phyloP scores from a whole-genome alignment of 1,140 invertebrate genomes.

The Drosophila miranda region DNA sequence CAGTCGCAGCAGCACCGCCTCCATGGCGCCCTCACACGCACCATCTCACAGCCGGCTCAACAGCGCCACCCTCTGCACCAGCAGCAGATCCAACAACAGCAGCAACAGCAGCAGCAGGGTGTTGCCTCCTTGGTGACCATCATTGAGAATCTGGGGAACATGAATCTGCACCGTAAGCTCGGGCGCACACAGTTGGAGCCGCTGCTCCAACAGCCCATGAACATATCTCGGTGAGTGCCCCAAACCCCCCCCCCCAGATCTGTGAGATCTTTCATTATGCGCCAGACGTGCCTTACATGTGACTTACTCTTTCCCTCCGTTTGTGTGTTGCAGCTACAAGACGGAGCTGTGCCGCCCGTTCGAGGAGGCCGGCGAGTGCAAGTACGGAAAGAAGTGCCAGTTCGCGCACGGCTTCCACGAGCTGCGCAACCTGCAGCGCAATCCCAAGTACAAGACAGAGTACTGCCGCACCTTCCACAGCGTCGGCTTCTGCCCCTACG shows the following conservation, averaged over 20 bases:
- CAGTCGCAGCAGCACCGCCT: constrained; percentile 55
- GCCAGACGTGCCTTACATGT: too few relatives aligned
- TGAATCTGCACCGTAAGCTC: constrained; percentile 88
- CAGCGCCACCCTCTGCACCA: constrained; percentile 35
- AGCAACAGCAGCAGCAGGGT: constrained; percentile 50
- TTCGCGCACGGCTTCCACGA: constrained; percentile 98
- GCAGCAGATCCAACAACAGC: constrained; percentile 38
- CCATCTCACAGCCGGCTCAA: constrained; percentile 74
- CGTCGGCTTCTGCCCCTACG: constrained; percentile 98
- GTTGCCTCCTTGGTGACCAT: constrained; percentile 67
- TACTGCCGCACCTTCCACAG: constrained; percentile 98
- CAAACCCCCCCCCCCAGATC: too few relatives aligned
- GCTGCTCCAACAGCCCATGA: constrained; percentile 82
- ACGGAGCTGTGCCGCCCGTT: constrained; percentile 98
- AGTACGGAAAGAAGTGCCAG: constrained; percentile 99
- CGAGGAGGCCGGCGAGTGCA: constrained; percentile 97
- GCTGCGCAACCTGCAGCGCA: constrained; percentile 94
- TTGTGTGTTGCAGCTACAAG: constrained; percentile 93
- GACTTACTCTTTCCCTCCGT: background rate
- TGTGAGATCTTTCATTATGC: background rate
- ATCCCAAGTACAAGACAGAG: constrained; percentile 99
- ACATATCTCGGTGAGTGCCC: constrained; percentile 77
- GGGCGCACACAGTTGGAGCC: constrained; percentile 92
- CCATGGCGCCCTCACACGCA: constrained; percentile 68
- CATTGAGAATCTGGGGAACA: constrained; percentile 83